Percentiles rank a stretch among this genome's conserved stretches.
These are phyloP conservation scores for Drosophila suzukii DNA, from an alignment of 1,140 invertebrate species.

Conservation along the genomic window DNA sequence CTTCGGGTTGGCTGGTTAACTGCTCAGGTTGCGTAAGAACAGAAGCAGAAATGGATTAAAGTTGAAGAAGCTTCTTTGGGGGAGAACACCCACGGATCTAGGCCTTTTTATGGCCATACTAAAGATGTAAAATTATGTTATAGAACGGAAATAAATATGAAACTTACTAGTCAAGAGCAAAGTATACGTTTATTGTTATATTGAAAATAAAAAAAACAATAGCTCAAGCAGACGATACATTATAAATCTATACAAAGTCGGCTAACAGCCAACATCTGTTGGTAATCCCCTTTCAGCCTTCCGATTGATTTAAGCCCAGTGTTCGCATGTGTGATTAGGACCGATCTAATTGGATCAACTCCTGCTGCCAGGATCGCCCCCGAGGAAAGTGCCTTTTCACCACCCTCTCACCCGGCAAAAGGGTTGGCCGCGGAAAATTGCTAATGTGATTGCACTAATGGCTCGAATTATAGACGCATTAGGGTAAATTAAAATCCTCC, in stretches of 20 bases:
- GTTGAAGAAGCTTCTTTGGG: too few species aligned
- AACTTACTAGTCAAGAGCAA: too few species aligned
- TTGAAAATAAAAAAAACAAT: too few species aligned
- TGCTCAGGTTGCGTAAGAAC: slow-evolving; percentile 35
- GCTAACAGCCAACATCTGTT: slow-evolving; percentile 30
- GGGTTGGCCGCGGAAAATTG: slow-evolving; percentile 70
- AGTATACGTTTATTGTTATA: too few species aligned
- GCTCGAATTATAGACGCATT: slow-evolving; percentile 83
- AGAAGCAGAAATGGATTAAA: slow-evolving; percentile 16
- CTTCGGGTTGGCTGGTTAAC: neutral
- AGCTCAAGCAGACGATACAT: too few species aligned
- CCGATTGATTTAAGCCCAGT: slow-evolving; percentile 34
- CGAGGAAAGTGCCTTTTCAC: slow-evolving; percentile 15
- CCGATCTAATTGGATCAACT: slow-evolving; percentile 43
- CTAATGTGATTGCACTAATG: slow-evolving; percentile 84
- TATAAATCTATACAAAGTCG: neutral
- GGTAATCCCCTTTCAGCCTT: slow-evolving; percentile 22
- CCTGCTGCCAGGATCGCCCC: slow-evolving; percentile 16
- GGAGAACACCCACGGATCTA: neutral
- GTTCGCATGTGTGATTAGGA: slow-evolving; percentile 29
- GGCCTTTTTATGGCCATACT: neutral
- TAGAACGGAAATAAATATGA: too few species aligned
- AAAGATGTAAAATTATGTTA: too few species aligned
- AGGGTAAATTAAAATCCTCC: slow-evolving; percentile 83
- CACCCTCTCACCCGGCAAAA: slow-evolving; percentile 32